These are phyloP conservation scores for Hydrozoanthus tunicans DNA, from an alignment of 64 coral and sea anemone genomes.

Conservation along the genomic window DNA sequence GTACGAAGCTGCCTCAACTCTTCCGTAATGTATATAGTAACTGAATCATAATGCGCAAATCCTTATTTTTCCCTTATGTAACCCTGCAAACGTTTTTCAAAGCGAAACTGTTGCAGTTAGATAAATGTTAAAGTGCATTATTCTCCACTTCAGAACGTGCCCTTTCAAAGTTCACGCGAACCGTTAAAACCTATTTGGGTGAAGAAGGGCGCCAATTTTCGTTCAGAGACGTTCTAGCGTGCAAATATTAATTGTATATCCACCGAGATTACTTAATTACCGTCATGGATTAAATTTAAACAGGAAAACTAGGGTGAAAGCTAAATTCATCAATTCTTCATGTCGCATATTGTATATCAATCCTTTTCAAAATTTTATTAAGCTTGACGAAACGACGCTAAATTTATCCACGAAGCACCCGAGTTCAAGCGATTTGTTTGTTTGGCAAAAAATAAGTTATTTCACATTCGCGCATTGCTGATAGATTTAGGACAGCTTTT, in stretches of 20 bases:
- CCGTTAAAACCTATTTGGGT: not conserved
- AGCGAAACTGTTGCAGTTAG: not conserved
- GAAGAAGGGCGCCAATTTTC: not conserved
- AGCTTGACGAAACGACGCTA: too few species aligned
- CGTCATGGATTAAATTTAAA: conserved; percentile 9
- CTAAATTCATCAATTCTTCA: not conserved
- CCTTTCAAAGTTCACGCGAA: not conserved
- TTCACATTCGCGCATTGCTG: too few species aligned
- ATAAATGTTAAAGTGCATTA: not conserved
- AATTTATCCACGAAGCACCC: too few species aligned
- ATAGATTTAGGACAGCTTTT: too few species aligned
- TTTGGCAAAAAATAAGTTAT: too few species aligned
- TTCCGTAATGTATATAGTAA: too few species aligned
- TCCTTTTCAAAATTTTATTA: too few species aligned
- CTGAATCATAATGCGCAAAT: too few species aligned
- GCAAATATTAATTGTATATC: not conserved
- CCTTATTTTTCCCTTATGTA: too few species aligned
- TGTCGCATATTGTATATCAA: too few species aligned
- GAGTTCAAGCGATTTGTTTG: too few species aligned
- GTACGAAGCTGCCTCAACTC: not conserved
- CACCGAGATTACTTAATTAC: not conserved
- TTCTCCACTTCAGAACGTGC: too few species aligned
- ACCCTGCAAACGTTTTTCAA: not conserved
- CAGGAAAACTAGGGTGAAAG: not conserved
- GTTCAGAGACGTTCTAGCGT: not conserved